Percentiles rank a stretch among this genome's conserved stretches.
phyloP scores from a whole-genome alignment of 2,797 vertebrate species.

The Periparus ater region DNA sequence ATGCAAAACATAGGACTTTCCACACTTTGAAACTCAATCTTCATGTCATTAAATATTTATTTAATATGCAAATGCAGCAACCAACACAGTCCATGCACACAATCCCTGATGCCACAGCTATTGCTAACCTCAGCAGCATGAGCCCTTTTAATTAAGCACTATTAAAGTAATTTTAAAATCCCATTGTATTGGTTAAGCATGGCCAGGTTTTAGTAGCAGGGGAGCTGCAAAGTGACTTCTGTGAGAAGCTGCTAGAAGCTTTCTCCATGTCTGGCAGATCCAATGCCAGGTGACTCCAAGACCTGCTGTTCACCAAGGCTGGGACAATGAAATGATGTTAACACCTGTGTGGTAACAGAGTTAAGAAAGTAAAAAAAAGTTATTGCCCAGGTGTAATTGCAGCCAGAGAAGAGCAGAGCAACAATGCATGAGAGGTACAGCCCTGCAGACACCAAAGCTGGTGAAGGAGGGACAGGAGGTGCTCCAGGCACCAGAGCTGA shows the following conservation, averaged over 20 bases:
- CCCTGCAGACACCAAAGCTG: background rate
- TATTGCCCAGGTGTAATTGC: background rate
- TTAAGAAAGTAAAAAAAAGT: background rate
- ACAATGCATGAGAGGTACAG: background rate
- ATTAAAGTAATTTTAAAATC: background rate
- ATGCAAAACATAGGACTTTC: background rate
- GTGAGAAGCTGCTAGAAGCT: background rate
- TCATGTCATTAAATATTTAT: background rate
- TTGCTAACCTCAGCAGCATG: background rate
- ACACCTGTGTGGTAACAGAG: background rate
- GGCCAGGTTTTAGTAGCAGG: background rate
- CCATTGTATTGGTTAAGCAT: background rate
- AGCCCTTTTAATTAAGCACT: background rate
- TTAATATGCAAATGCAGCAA: background rate
- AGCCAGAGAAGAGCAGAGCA: background rate
- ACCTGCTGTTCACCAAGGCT: fast-evolving
- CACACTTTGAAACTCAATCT: background rate
- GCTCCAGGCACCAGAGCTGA: background rate
- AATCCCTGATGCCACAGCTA: background rate
- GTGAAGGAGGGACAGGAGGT: background rate
- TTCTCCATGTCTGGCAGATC: background rate
- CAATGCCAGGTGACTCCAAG: background rate
- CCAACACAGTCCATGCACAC: background rate
- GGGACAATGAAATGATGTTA: background rate
- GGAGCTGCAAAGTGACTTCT: background rate